Evolutionary conservation across 2,888 invertebrate genomes (phyloP).

Genomic region (Noctua pronuba): DNA sequence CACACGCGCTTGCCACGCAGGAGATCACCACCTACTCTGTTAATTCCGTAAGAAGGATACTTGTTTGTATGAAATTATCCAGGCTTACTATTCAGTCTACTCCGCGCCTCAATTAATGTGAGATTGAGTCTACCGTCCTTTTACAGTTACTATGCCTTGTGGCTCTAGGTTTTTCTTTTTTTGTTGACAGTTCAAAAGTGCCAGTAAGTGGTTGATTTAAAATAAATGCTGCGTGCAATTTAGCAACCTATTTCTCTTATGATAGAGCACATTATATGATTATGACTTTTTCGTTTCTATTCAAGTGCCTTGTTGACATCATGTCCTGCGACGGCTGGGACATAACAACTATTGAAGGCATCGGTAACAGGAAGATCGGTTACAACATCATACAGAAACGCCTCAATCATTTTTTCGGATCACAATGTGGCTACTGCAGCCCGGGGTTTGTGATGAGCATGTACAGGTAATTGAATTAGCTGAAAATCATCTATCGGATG

Average conservation of each 20-base stretch:
- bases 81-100: not conserved
- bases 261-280: not conserved
- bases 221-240: not conserved
- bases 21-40: conserved; percentile 53
- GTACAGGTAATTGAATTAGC: conserved; percentile 86
- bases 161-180: not conserved
- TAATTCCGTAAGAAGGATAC: conserved; percentile 46
- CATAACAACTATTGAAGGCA: conserved; percentile 92
- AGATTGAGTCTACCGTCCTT: not conserved
- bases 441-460: conserved; percentile 94
- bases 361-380: conserved; percentile 91
- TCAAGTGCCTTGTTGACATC: conserved; percentile 82
- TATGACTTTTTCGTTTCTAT: conserved; percentile 31
- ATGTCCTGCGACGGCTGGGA: conserved; percentile 91
- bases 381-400: conserved; percentile 92
- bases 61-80: not conserved
- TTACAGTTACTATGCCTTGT: not conserved
- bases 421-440: conserved; percentile 93
- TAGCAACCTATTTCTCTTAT: not conserved
- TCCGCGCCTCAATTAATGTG: not conserved
- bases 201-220: not conserved
- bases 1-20: conserved; percentile 15
- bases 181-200: not conserved
- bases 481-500: not conserved
- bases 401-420: conserved; percentile 91